Base-by-base conservation (phyloP, 2,888 invertebrate genomes). In the Eilema griseolum region DNA sequence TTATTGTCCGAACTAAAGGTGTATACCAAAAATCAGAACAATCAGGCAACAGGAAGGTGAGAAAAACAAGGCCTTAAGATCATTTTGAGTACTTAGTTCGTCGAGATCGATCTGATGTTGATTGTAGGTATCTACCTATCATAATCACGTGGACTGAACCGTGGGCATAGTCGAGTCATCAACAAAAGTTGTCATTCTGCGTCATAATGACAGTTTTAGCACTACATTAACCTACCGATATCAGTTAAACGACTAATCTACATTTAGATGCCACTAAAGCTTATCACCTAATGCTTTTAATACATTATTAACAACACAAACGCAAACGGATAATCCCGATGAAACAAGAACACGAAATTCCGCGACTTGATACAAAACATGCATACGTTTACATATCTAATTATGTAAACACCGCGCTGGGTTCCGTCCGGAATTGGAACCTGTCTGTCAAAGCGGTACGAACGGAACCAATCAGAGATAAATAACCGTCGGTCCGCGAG, bases 381-480 rank as follows among this genome's bases (percentile, higher is more conserved):
- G 72, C 73, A 76, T 76, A 80, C 72, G 84, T 89, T 88, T 83
- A 85, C 89, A 87, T 88, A 86, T 86, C 82, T 90, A 92, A 92
- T 92, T 91, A 90, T 85, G 86, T 89, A 89, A 89, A 87, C 87
- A 86, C 83, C 82, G 71, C 75, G 81, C 67, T 82, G 85, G 86
- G 88, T 88, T 90, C 87, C 88, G 86, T 88, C 89, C 84, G 85
- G 86, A 90, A 93, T 93, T 89, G 90, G 89, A 92, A 92, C 90
- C 91, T 92, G 92, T 91, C 93, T 90, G 92, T 92, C 90, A 92
- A 93, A 91, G 88, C 90, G 93, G 90, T 91, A 93, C 93, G 92
- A 92, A 93, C 90, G 90, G 88, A 92, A 88, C 93, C 93, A 95
- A 95, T 95, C 93, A 93, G 92, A 95, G 93, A 94, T 95, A 94